Conservation (phyloP, 1,140 invertebrate species). For the Scaptomyza hsui region DNA sequence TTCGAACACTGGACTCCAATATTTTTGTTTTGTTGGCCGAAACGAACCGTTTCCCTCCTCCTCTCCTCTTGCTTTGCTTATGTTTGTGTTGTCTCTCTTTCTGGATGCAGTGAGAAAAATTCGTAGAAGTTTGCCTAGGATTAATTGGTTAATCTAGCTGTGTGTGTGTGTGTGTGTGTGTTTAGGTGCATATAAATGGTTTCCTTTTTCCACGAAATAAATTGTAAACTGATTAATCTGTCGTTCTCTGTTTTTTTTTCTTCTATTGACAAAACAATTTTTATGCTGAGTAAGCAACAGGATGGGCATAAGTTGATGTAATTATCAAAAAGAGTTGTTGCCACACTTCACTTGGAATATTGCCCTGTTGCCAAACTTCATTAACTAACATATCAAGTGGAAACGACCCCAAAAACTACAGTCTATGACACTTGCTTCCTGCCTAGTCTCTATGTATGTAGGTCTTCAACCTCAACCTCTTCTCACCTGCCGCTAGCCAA, state of each 20-base stretch:
- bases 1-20: slow-evolving; percentile 29
- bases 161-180: too few species aligned
- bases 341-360: slow-evolving; percentile 8
- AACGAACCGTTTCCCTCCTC: slow-evolving; percentile 12
- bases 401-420: slow-evolving; percentile 4
- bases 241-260: slow-evolving; percentile 21
- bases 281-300: slow-evolving; percentile 3
- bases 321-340: slow-evolving; percentile 35
- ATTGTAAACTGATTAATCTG: slow-evolving; percentile 74
- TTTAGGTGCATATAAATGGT: slow-evolving; percentile 38
- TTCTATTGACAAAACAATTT: slow-evolving; percentile 19
- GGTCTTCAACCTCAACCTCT: background rate
- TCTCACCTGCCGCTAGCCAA: slow-evolving; percentile 30
- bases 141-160: slow-evolving; percentile 74
- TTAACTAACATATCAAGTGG: slow-evolving; percentile 14
- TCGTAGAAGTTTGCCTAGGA: slow-evolving; percentile 75
- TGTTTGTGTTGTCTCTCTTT: slow-evolving; percentile 23
- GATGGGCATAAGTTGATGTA: slow-evolving; percentile 12
- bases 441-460: slow-evolving; percentile 7
- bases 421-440: slow-evolving; percentile 45
- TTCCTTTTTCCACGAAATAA: slow-evolving; percentile 59
- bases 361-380: slow-evolving; percentile 30
- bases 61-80: background rate
- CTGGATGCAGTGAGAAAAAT: slow-evolving; percentile 71
- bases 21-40: slow-evolving; percentile 46